Evolutionary conservation across 1,140 invertebrate genomes (phyloP).

Genomic region (Trichonephila inaurata): DNA sequence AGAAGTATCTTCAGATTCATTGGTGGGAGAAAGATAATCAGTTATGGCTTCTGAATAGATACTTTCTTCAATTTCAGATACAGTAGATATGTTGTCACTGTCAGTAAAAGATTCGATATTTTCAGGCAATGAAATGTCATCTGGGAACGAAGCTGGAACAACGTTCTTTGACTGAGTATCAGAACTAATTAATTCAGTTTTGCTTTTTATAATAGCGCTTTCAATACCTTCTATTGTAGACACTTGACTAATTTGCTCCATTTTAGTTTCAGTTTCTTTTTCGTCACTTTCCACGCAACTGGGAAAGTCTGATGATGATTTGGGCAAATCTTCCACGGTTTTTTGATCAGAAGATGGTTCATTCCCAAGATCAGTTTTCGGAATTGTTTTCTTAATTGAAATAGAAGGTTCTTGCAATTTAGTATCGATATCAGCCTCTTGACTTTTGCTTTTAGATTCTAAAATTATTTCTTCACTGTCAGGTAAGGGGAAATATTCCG

Average conservation of each 20-base stretch:
- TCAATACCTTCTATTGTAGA: background rate
- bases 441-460: background rate
- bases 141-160: background rate
- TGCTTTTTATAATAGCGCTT: background rate
- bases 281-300: background rate
- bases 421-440: background rate
- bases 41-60: background rate
- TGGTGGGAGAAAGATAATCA: background rate
- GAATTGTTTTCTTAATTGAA: background rate
- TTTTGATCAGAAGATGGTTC: background rate
- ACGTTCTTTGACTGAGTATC: background rate
- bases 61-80: conserved; percentile 13
- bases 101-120: background rate
- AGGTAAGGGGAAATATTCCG: conserved; percentile 31
- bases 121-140: background rate
- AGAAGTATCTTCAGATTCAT: background rate
- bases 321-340: background rate
- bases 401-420: background rate
- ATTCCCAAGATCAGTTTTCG: background rate
- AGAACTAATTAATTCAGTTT: background rate
- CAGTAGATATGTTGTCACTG: background rate
- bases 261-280: background rate
- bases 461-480: background rate
- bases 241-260: background rate
- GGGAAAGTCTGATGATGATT: background rate